These are phyloP conservation scores for Semicossyphus pulcher DNA, from an alignment of 2,113 vertebrate species.

Conservation along the genomic window DNA sequence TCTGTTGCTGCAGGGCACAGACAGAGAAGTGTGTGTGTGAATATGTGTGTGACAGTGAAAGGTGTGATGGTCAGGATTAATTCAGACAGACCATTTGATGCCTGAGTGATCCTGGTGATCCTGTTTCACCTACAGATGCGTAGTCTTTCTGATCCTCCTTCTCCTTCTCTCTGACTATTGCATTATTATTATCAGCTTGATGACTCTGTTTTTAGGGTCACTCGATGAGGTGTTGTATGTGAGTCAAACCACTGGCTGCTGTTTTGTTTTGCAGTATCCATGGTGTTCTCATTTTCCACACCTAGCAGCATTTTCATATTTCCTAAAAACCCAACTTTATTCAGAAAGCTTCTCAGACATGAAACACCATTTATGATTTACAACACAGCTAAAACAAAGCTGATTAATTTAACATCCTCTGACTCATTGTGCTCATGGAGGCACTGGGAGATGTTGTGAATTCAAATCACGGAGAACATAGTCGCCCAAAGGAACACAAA, in stretches of 20 bases:
- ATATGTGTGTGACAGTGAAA: constrained; percentile 37
- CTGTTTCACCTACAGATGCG: constrained; percentile 57
- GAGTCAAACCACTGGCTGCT: not conserved
- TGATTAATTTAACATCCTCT: constrained; percentile 25
- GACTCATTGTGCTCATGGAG: not conserved
- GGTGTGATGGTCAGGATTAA: constrained; percentile 72
- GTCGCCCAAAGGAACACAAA: constrained; percentile 4
- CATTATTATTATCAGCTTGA: constrained; percentile 32
- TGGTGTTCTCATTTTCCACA: constrained; percentile 10
- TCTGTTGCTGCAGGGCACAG: constrained; percentile 69
- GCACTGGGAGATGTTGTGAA: constrained; percentile 17
- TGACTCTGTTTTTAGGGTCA: constrained; percentile 20
- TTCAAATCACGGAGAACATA: constrained; percentile 21
- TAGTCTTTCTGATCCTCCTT: constrained; percentile 32
- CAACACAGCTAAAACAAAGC: constrained; percentile 10
- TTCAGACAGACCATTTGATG: constrained; percentile 77
- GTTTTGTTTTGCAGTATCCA: not conserved
- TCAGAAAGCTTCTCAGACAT: constrained; percentile 6
- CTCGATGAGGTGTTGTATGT: not conserved
- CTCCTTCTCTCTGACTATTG: not conserved
- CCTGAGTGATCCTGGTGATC: constrained; percentile 58
- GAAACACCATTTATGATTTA: constrained; percentile 16
- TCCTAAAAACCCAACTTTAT: constrained; percentile 8
- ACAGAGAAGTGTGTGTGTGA: constrained; percentile 47
- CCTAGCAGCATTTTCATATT: constrained; percentile 4